These are phyloP conservation scores for Aricia artaxerxes DNA, from an alignment of 2,888 invertebrate genomes.

Conservation along the genomic window DNA sequence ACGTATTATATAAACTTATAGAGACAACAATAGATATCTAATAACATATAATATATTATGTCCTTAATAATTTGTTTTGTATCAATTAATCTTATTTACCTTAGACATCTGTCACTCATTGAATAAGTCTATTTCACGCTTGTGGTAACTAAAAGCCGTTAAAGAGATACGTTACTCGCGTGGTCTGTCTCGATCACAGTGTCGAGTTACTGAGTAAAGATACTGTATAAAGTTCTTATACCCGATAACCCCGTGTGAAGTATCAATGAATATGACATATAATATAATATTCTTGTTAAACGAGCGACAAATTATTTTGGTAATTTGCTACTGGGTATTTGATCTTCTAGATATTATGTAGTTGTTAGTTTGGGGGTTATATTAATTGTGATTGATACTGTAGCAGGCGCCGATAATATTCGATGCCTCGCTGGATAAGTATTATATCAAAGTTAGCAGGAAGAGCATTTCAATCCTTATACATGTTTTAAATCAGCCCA, in stretches of 20 bases:
- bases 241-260: not conserved
- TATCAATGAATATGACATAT: not conserved
- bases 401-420: too few relatives aligned
- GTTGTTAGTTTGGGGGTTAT: too few relatives aligned
- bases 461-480: too few relatives aligned
- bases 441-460: too few relatives aligned
- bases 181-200: not conserved
- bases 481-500: too few relatives aligned
- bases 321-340: not conserved
- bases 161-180: not conserved
- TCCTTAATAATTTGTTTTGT: too few relatives aligned
- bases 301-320: not conserved
- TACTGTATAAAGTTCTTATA: not conserved
- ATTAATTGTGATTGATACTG: too few relatives aligned
- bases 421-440: too few relatives aligned
- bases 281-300: not conserved
- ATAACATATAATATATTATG: too few relatives aligned
- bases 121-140: not conserved
- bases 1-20: too few relatives aligned
- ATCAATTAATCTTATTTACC: not conserved
- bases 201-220: not conserved
- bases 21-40: too few relatives aligned
- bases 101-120: not conserved
- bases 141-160: not conserved
- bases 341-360: too few relatives aligned